phyloP scores from a whole-genome alignment of 2,113 vertebrate species.

The Myotis davidii region DNA sequence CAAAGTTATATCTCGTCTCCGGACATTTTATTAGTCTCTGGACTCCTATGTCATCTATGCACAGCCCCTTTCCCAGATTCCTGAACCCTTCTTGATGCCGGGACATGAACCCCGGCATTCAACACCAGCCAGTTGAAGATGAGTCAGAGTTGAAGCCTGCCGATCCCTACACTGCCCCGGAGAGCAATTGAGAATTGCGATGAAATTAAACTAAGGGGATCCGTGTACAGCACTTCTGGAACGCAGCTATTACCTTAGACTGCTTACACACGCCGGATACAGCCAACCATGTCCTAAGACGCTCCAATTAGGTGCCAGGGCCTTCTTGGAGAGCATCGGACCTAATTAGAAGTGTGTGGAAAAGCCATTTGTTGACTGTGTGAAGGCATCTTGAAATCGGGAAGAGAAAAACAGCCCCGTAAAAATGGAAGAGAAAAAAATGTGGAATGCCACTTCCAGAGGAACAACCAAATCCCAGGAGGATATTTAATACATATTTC shows the following conservation, averaged over 20 bases:
- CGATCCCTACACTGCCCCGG: neutral
- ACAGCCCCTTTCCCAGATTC: no score
- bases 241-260: neutral
- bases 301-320: neutral
- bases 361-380: neutral
- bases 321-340: neutral
- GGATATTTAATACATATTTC: neutral
- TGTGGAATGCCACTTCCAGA: neutral
- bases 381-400: neutral
- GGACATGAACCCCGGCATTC: no score
- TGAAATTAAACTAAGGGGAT: neutral
- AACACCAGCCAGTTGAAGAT: neutral
- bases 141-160: neutral
- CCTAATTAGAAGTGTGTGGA: neutral
- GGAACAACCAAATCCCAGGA: neutral
- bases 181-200: neutral
- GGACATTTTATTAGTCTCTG: no score
- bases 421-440: neutral
- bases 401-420: neutral
- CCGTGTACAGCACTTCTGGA: neutral
- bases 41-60: no score
- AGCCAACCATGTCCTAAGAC: neutral
- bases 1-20: no score
- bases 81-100: no score
- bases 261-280: neutral